Evolutionary conservation across 2,888 invertebrate species (phyloP).

Genomic region (Cryptus viduatorius): DNA sequence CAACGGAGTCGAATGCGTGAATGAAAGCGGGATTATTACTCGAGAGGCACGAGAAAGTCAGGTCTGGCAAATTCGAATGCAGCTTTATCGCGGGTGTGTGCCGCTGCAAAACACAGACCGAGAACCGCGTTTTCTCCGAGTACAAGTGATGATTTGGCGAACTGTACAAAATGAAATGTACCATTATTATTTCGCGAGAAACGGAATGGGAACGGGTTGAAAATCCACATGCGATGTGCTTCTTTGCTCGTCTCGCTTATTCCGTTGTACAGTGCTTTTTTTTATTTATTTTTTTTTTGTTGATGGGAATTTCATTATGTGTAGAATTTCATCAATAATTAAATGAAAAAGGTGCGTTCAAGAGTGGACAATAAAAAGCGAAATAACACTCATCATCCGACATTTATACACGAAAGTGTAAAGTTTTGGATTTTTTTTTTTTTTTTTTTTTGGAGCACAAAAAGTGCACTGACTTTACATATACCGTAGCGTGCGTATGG

Average conservation of each 20-base stretch:
- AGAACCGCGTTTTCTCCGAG: slow-evolving; percentile 3
- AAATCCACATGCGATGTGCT: slow-evolving; percentile 6
- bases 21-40: slow-evolving; percentile 33
- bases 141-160: slow-evolving; percentile 18
- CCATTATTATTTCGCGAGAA: slow-evolving; percentile 14
- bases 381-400: neutral
- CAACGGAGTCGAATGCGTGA: slow-evolving; percentile 4
- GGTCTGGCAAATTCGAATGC: slow-evolving; percentile 13
- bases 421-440: no score
- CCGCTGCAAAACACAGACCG: neutral
- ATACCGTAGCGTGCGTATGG: no score
- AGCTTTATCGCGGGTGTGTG: neutral
- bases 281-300: slow-evolving; percentile 8
- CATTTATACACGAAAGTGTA: no score
- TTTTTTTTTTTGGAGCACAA: no score
- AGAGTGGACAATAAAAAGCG: neutral
- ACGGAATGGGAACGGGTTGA: neutral
- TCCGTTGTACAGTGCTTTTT: neutral
- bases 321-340: neutral
- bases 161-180: neutral
- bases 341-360: neutral
- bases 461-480: no score
- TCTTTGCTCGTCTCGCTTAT: slow-evolving; percentile 1
- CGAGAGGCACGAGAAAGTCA: slow-evolving; percentile 2
- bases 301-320: neutral